Evolutionary conservation across 2,888 invertebrate species (phyloP).

Genomic region (Pristionchus exspectatus): DNA sequence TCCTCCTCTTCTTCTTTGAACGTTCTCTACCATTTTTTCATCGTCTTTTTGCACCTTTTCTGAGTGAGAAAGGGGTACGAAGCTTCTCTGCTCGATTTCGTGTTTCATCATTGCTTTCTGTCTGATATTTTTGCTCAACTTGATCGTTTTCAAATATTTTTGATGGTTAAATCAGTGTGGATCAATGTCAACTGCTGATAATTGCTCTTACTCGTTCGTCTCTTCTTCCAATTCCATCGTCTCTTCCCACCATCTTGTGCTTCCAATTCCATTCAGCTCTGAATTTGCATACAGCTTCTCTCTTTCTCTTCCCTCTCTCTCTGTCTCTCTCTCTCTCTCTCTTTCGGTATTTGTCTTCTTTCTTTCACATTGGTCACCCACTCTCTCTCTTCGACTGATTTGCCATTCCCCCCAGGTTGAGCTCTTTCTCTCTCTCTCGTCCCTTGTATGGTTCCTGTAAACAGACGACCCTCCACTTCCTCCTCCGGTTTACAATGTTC

Average conservation of each 20-base stretch:
- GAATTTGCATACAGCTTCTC: constrained; percentile 47
- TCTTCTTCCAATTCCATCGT: neutral
- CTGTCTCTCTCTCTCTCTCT: neutral
- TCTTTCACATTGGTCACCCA: constrained; percentile 13
- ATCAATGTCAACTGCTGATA: neutral
- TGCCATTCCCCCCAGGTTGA: constrained; percentile 1
- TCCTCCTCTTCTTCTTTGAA: neutral
- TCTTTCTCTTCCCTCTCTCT: constrained; percentile 14
- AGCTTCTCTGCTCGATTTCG: neutral
- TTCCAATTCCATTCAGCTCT: constrained; percentile 15
- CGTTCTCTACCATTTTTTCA: constrained; percentile 11
- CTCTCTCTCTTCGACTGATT: constrained; percentile 28
- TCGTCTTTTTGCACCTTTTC: constrained; percentile 12
- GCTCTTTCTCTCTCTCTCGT: neutral
- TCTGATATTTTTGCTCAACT: neutral
- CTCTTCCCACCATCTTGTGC: constrained; percentile 47
- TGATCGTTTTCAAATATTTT: neutral
- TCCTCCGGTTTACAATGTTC: neutral
- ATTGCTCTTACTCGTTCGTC: neutral
- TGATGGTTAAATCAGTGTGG: neutral
- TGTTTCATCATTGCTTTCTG: neutral
- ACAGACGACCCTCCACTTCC: neutral
- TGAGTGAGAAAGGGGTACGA: neutral
- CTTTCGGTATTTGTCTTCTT: constrained; percentile 21
- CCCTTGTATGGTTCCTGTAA: constrained; percentile 8